Percentiles rank a stretch among this genome's conserved stretches.
Evolutionary conservation across 2,113 vertebrate species (phyloP).

Genomic region (Tupaia chinensis): DNA sequence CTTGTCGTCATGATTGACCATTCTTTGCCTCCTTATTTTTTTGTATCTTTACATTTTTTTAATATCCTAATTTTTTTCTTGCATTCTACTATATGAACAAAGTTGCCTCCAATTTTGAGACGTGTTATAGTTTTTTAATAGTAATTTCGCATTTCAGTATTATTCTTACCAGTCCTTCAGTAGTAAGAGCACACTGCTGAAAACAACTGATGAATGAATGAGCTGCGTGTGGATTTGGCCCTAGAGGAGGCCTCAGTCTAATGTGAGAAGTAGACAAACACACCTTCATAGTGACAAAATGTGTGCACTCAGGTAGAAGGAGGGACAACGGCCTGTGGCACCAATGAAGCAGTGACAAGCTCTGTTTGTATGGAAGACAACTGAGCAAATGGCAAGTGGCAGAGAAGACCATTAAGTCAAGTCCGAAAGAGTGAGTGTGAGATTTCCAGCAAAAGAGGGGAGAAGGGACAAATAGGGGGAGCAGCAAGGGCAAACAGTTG

Average conservation of each 20-base stretch:
- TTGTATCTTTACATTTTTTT: neutral
- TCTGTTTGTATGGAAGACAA: neutral
- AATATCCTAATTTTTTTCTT: neutral
- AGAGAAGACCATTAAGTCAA: neutral
- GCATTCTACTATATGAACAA: neutral
- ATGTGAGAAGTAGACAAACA: neutral
- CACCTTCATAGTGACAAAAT: neutral
- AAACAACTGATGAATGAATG: neutral
- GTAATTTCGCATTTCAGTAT: constrained; percentile 3
- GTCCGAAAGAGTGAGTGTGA: neutral
- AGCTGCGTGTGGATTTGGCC: neutral
- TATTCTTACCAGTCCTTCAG: neutral
- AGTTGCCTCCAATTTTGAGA: constrained; percentile 1
- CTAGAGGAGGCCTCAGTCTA: neutral
- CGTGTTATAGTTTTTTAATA: neutral
- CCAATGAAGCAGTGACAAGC: neutral
- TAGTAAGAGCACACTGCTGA: neutral
- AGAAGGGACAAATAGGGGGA: neutral
- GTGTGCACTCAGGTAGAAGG: neutral
- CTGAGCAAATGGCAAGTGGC: neutral
- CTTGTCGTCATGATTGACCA: neutral
- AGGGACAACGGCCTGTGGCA: no score
- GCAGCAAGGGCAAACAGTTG: neutral
- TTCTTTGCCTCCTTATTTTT: constrained; percentile 12
- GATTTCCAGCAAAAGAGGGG: neutral